A percentile compares a stretch with the other conserved stretches of the same genome.
Conservation (phyloP, 35 echinoderm and acorn worm species). For the Ophioderma brevispina region DNA sequence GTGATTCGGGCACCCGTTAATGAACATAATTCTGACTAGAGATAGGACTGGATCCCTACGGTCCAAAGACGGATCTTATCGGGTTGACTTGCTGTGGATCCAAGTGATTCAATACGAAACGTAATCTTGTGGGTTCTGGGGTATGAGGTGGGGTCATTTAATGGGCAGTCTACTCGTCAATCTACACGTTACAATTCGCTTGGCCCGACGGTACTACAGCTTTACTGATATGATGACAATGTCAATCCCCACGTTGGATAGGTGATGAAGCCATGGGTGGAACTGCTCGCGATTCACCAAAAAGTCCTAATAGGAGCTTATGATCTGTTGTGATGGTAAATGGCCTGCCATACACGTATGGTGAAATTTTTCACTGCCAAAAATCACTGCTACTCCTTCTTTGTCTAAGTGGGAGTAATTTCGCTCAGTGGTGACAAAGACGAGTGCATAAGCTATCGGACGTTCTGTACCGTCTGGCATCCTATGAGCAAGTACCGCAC, state of each 20-base stretch:
- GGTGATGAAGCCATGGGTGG: constrained; percentile 39
- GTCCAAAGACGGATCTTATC: constrained; percentile 47
- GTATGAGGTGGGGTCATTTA: not conserved
- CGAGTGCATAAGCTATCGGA: no score
- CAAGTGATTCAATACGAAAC: constrained; percentile 4
- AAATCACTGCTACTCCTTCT: constrained; percentile 60
- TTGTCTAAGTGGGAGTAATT: constrained; percentile 74
- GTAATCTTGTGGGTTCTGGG: not conserved
- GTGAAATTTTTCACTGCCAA: constrained; percentile 63
- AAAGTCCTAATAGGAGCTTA: constrained; percentile 64
- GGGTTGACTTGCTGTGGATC: constrained; percentile 22
- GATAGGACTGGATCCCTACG: constrained; percentile 35
- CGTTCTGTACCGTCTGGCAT: no score
- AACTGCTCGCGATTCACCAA: constrained; percentile 13
- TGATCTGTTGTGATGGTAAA: constrained; percentile 67
- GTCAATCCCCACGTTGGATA: constrained; percentile 43
- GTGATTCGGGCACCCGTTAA: constrained; percentile 37
- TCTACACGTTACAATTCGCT: constrained; percentile 41
- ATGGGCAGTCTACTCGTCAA: constrained; percentile 38
- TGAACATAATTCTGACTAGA: constrained; percentile 34
- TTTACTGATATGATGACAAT: constrained; percentile 41
- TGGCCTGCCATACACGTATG: constrained; percentile 57
- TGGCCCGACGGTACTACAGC: constrained; percentile 1
- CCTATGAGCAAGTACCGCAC: no score
- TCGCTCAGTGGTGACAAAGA: constrained; percentile 40